Base-by-base conservation (phyloP, 2,888 invertebrate species). In the Dicranocentrus wangi region DNA sequence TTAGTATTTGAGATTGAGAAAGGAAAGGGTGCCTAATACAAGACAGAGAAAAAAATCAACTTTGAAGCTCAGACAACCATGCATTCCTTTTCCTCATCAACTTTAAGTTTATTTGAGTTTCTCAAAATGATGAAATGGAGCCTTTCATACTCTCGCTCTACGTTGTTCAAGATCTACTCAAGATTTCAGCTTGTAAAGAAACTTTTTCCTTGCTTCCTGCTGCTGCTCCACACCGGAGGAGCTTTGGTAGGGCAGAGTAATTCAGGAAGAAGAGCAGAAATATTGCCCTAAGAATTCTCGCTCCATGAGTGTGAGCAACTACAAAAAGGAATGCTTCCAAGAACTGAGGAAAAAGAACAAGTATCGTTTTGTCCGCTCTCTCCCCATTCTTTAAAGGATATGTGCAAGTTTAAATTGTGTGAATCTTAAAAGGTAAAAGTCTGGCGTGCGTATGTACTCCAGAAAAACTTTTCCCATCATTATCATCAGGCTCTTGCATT, bases 391-490 rank as follows among this genome's bases (percentile, higher is more conserved):
- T 39, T 5, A 13, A 39, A 39, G 13, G 39, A 39, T 39, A 39
- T 39, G 13, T 2, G 1, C 51, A 51, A 51, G 43, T 60, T 71
- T 32, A 27, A 60, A 71, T 27, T 55, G 69, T 32, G 39, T 5
- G 32, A 32, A 69, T 69, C 69, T 69, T 69, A 39, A 23, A 23
- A 43, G 43, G n/a, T 23, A 69, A 39, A 32, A 69, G 23, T 53
- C 39, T 15, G 58, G 58, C 39, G 43, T 42, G 39, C 58, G 43
- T 63, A 8, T 39, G 39, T n/a, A 51, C 51, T n/a, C 51, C 51
- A 27, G 69, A 25, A 39, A 69, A 76, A 77, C 69, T 77, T 77
- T 77, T 69, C 69, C 69, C 77, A 77, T 77, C 77, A 77, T 77
- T 77, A 77, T 69, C 77, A 77, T 68, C 23, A 51, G 53, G 32